Conservation (phyloP, 2,888 invertebrate species). For the Vanessa cardui region DNA sequence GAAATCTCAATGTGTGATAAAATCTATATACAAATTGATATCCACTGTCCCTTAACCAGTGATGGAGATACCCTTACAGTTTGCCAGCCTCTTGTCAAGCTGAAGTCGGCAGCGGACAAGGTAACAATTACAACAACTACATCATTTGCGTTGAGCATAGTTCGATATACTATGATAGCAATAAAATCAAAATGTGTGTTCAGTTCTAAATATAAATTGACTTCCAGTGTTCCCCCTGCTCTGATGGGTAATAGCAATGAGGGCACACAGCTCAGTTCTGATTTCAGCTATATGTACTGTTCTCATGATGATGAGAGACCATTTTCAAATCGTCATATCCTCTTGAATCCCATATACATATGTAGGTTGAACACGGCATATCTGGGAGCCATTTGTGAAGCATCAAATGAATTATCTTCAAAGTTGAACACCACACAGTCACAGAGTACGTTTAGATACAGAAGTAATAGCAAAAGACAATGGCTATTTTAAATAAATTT, state of each 20-base stretch:
- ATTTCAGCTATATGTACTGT: constrained; percentile 48
- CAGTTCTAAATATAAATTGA: constrained; percentile 50
- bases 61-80: constrained; percentile 47
- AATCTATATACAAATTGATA: constrained; percentile 50
- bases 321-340: constrained; percentile 48
- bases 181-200: constrained; percentile 43
- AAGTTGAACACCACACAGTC: constrained; percentile 55
- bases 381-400: constrained; percentile 36
- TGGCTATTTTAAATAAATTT: neutral
- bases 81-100: constrained; percentile 47
- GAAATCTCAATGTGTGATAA: constrained; percentile 41
- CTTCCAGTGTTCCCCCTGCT: constrained; percentile 50
- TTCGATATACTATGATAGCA: constrained; percentile 45
- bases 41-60: constrained; percentile 49
- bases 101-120: constrained; percentile 12
- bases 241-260: constrained; percentile 52
- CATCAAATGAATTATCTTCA: constrained; percentile 49
- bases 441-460: constrained; percentile 27
- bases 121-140: constrained; percentile 23
- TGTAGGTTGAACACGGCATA: constrained; percentile 46
- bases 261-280: constrained; percentile 50
- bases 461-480: constrained; percentile 25
- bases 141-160: too few relatives aligned
- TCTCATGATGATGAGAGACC: constrained; percentile 44
- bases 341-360: constrained; percentile 53